These are phyloP conservation scores for Trachemys scripta DNA, from an alignment of 2,113 vertebrate genomes.

Conservation along the genomic window DNA sequence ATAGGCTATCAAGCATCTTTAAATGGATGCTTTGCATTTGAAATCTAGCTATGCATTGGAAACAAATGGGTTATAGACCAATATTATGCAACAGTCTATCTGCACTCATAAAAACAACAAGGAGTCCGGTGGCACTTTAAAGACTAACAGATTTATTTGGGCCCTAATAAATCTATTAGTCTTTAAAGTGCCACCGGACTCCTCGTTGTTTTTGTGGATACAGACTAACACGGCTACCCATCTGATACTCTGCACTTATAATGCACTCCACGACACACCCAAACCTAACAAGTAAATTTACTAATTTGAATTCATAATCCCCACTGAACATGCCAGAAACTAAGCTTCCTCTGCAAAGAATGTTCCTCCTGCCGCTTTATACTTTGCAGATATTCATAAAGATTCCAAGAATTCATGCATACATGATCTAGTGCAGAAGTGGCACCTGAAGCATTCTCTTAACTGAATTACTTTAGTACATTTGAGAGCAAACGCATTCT, in stretches of 20 bases:
- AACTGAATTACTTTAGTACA: not conserved
- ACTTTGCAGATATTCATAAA: constrained; percentile 1
- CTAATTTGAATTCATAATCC: not conserved
- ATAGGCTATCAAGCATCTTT: not conserved
- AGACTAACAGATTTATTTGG: too few species aligned
- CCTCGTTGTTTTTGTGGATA: too few species aligned
- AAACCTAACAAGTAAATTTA: not conserved
- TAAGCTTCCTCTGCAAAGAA: constrained; percentile 5
- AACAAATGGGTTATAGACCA: not conserved
- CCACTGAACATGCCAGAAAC: not conserved
- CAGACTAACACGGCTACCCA: too few species aligned
- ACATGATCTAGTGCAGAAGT: not conserved
- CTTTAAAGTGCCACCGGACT: too few species aligned
- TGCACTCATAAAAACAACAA: not conserved
- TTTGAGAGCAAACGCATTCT: not conserved
- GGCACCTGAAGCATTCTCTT: not conserved
- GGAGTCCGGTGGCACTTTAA: too few species aligned
- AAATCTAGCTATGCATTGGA: not conserved
- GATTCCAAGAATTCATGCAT: constrained; percentile 22
- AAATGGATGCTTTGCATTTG: not conserved
- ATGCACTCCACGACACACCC: not conserved
- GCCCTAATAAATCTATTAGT: too few species aligned
- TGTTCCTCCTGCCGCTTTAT: not conserved
- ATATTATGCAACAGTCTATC: not conserved
- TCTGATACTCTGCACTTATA: not conserved